Evolutionary conservation across 2,797 vertebrate genomes (phyloP), one percentile per base, ranked within the genome.

Genomic region (Eulemur rubriventer): DNA sequence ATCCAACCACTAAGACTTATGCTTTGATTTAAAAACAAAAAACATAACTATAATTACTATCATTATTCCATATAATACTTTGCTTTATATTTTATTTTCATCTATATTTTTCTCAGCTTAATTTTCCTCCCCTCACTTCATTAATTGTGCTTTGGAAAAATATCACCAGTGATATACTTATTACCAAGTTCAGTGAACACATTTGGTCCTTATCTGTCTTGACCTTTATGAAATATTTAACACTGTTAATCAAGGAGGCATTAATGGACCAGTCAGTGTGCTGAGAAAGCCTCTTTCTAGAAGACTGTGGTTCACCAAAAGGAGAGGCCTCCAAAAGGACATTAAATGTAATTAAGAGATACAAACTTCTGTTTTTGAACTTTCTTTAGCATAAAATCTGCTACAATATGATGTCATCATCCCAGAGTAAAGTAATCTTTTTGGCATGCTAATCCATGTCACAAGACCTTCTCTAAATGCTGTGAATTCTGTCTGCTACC

Each of bases 171-270:
- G 18, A 17, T 43, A 7, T 65, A 7, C 10, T 52, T 76, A 67
- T 75, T 84, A 73, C 43, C 41, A 87, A 57, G 43, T 59, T 59
- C 14, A 50, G 0, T 92, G 55, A 65, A n/a, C 24, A 61, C 7
- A 78, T 76, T 91, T 78, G 8, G 33, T 61, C 22, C 3, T 57
- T 81, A n/a, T n/a, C 24, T 69, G 57, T 76, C 33, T 84, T 35
- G 9, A 1, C 88, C 22, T 80, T 88, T 57, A 91, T 86, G 41
- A 96, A 94, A 80, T 91, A 84, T 57, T 93, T 73, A 87, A 28
- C 7, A 48, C 0, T 52, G 3, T 48, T 83, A 76, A 86, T 93
- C 22, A 93, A 83, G 17, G 24, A 80, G 2, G 3, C 8, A 73
- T 26, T 2, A 13, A 4, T 46, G 14, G 13, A 18, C 3, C 48